Evolutionary conservation across 2,797 vertebrate species (phyloP).

Genomic region (Eulemur mongoz): DNA sequence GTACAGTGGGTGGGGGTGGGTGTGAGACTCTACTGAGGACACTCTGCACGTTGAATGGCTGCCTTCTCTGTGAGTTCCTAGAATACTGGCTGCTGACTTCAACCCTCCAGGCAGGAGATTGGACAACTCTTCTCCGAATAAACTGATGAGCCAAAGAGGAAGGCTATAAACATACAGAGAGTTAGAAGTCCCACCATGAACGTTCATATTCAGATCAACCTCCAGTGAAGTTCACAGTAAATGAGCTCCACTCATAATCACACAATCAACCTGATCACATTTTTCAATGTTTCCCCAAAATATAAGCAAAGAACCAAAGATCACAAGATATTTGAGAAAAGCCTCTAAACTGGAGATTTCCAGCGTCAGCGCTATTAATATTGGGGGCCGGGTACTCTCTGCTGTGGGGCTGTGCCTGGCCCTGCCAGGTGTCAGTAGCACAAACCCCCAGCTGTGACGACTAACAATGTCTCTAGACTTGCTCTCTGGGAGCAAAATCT

Average conservation of each 20-base stretch:
- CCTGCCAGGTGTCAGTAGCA: neutral
- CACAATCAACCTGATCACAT: too few relatives aligned
- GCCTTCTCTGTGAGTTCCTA: neutral
- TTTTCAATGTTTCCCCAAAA: neutral
- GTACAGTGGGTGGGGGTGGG: fast-evolving
- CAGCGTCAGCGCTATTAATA: neutral
- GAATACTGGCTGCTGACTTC: neutral
- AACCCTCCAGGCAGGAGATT: neutral
- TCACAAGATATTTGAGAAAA: neutral
- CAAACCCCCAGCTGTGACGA: neutral
- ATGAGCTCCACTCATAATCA: neutral
- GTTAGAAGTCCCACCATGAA: neutral
- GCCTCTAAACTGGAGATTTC: neutral
- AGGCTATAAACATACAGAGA: neutral
- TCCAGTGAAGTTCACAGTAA: neutral
- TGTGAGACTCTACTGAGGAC: neutral
- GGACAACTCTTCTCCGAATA: neutral
- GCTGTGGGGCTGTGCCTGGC: neutral
- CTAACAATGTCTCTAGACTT: neutral
- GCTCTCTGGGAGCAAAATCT: neutral
- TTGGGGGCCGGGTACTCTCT: too few relatives aligned
- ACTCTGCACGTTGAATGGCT: neutral
- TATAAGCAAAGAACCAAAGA: neutral
- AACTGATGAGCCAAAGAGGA: neutral
- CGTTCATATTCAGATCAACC: neutral